Evolutionary conservation across 1,140 invertebrate genomes (phyloP), one percentile per base, ranked within the genome.

Genomic region (Galleria mellonella): DNA sequence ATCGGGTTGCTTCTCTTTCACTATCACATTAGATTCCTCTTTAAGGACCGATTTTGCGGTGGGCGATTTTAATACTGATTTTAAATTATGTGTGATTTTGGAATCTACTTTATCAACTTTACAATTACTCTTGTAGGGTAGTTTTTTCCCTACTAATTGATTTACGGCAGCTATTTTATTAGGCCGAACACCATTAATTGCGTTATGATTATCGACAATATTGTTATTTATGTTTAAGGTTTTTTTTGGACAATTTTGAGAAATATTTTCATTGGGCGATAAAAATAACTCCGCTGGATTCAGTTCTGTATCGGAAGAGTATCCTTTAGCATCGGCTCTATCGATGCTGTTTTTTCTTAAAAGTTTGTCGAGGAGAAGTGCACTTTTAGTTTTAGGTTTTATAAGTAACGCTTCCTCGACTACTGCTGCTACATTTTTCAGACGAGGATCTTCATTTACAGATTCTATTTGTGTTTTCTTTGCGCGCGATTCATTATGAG

Each of bases 341-440:
- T 90, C 88, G 13, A 89, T 81, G 59, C 84, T 89, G 53, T 89
- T 89, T 69, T 88, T 89, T 38, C 82, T 77, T 33, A 89, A 74
- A 30, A 89, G 65, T 62, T 87, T 87, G 46, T 89, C 88, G 10
- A 89, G 67, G 17, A 89, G 52, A 11, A 81, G 63, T 15, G 83
- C 86, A 54, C 83, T 83, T 65, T 88, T 89, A 35, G 73, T 86
- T 66, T 79, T 84, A 31, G 72, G 67, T 61, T 83, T 81, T 12
- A 72, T 53, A 43, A 72, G 52, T 38, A 70, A 43, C 40, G 62
- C 30, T 43, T 77, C 69, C 23, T 83, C 83, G 2, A 51, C 9
- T 4, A 66, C 28, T 15, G 62, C 55, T n/a, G 63, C 60, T 27
- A 71, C 42, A 52, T 66, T 74, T 55, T 63, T 65, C 10, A 71